Evolutionary conservation across 2,113 vertebrate species (phyloP).

Genomic region (Microtus oregoni): DNA sequence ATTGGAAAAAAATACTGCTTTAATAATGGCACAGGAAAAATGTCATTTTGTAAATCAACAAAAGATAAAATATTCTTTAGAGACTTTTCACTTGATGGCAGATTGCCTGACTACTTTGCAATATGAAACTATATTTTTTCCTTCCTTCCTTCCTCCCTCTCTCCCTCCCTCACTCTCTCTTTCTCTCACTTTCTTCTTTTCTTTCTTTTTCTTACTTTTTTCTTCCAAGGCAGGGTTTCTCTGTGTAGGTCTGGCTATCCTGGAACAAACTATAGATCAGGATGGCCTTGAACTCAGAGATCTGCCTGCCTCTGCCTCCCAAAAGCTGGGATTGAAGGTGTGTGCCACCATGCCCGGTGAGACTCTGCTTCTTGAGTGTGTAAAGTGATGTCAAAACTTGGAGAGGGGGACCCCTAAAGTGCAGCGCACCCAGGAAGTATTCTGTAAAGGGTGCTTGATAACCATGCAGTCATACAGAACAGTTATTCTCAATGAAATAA

Average conservation of each 20-base stretch:
- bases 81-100: not conserved
- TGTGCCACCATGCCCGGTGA: not conserved
- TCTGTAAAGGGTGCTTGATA: slow-evolving; percentile 56
- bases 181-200: not conserved
- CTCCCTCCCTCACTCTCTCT: not conserved
- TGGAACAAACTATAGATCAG: not conserved
- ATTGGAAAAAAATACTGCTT: not conserved
- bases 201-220: not conserved
- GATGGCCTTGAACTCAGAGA: not conserved
- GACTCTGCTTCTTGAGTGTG: not conserved
- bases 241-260: not conserved
- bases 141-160: not conserved
- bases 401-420: not conserved
- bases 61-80: slow-evolving; percentile 49
- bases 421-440: not conserved
- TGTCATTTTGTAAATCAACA: slow-evolving; percentile 64
- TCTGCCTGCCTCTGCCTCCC: not conserved
- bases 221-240: not conserved
- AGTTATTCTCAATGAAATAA: slow-evolving; percentile 63
- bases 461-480: slow-evolving; percentile 55
- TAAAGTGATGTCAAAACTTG: not conserved
- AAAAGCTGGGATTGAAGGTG: not conserved
- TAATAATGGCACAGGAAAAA: slow-evolving; percentile 25
- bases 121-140: not conserved
- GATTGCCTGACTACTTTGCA: not conserved